Evolutionary conservation across 2,888 invertebrate genomes (phyloP).

Genomic region (Lucinisca nassula): DNA sequence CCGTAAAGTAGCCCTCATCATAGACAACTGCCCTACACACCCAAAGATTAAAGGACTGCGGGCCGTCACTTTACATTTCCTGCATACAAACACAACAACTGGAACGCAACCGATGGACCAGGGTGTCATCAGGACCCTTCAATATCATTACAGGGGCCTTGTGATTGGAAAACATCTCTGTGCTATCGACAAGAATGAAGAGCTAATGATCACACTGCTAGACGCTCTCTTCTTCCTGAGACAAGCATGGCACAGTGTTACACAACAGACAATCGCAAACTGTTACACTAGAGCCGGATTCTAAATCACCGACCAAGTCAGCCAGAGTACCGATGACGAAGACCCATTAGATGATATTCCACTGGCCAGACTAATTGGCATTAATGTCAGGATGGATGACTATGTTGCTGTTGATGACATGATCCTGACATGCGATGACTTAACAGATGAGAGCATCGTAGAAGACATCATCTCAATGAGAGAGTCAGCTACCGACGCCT

Average conservation of each 20-base stretch:
- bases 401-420: too few relatives aligned
- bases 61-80: constrained; percentile 63
- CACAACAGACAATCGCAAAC: constrained; percentile 19
- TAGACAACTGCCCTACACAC: constrained; percentile 76
- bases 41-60: constrained; percentile 57
- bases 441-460: too few relatives aligned
- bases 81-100: constrained; percentile 75
- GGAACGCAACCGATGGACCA: constrained; percentile 76
- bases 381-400: too few relatives aligned
- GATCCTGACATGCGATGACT: too few relatives aligned
- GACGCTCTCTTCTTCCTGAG: constrained; percentile 52
- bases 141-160: constrained; percentile 61
- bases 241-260: constrained; percentile 57
- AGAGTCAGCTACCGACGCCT: too few relatives aligned
- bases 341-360: too few relatives aligned
- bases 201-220: constrained; percentile 27
- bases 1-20: constrained; percentile 55
- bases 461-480: too few relatives aligned
- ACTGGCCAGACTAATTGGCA: too few relatives aligned
- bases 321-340: too few relatives aligned
- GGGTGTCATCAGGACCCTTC: constrained; percentile 71
- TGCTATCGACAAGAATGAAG: constrained; percentile 39
- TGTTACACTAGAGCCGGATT: constrained; percentile 37
- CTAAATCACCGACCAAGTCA: not conserved
- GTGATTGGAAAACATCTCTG: constrained; percentile 8